Base-by-base conservation (phyloP, 2,797 vertebrate genomes). In the Catostomus latipinnis region DNA sequence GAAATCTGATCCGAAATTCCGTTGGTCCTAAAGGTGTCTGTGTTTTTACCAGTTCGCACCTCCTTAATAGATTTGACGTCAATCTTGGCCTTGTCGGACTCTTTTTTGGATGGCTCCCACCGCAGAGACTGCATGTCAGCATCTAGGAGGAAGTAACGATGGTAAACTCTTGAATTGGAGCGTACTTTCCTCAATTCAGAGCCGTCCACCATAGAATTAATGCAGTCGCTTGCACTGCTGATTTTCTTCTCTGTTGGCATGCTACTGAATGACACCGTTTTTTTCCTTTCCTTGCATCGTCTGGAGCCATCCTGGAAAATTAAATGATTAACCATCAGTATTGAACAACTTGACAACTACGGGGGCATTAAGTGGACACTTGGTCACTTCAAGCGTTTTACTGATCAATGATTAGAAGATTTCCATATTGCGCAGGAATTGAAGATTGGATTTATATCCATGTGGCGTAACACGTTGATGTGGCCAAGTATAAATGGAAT, bases 181-280 rank as follows among this genome's bases (percentile, higher is more conserved):
- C 98, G 93, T 58, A 99, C 95, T 88, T 99, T 99, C 89, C 95
- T 97, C 85, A 99, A 93, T 89, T 99, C 98, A 0, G 96, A 97
- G 8, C 98, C 98, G 54, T 99, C 98, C 43, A 99, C 96, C 98
- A 99, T 99, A 0, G 97, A 93, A 0, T 91, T 96, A 86, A 99
- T 98, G 52, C 98, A 99, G 86, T 99, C 98, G 0, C 96, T 98
- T 0, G 97, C 98, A 1, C 97, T 96, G 91, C 98, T 98, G 66
- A 99, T 98, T 88, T 99, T 99, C 82, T 96, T 99, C 92, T 99
- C 98, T 0, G 97, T 97, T 0, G 98, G 98, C 98, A 99, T 99
- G 90, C 98, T 99, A 93, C 98, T 99, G 84, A 99, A 99, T 0
- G 98, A 99, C 0, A 99, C 98, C 0, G 98, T 99, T 92, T 99